Evolutionary conservation across 1,140 invertebrate genomes (phyloP).

Genomic region (Trachelipus rathkii): DNA sequence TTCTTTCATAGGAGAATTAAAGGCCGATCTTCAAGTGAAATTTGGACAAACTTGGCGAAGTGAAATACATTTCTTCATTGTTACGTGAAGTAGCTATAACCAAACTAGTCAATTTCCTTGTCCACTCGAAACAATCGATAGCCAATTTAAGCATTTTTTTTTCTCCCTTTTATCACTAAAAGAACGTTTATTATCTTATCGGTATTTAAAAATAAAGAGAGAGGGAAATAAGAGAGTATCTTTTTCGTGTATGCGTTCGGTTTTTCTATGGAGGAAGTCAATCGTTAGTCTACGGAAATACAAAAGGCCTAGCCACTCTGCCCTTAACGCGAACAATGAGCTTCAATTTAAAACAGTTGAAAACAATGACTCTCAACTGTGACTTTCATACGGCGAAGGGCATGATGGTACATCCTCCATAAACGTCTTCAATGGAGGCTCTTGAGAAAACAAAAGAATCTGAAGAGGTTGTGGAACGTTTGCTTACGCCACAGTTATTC

Average conservation of each 20-base stretch:
- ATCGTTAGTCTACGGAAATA: neutral
- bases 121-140: neutral
- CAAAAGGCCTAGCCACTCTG: neutral
- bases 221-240: too few relatives aligned
- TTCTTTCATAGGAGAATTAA: neutral
- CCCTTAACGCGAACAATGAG: neutral
- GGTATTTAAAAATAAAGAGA: neutral
- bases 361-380: neutral
- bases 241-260: too few relatives aligned
- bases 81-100: neutral
- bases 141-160: neutral
- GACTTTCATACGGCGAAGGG: neutral
- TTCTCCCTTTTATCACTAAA: neutral
- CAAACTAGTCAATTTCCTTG: neutral
- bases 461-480: neutral
- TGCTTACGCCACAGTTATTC: neutral
- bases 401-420: neutral
- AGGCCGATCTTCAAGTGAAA: neutral
- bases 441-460: neutral
- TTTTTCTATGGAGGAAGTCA: too few relatives aligned
- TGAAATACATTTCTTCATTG: neutral
- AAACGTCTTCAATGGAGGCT: neutral
- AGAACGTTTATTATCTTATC: neutral
- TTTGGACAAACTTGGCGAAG: neutral
- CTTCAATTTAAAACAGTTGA: neutral